Evolutionary conservation across 2,888 invertebrate genomes (phyloP).

Genomic region (Heliconius erato): DNA sequence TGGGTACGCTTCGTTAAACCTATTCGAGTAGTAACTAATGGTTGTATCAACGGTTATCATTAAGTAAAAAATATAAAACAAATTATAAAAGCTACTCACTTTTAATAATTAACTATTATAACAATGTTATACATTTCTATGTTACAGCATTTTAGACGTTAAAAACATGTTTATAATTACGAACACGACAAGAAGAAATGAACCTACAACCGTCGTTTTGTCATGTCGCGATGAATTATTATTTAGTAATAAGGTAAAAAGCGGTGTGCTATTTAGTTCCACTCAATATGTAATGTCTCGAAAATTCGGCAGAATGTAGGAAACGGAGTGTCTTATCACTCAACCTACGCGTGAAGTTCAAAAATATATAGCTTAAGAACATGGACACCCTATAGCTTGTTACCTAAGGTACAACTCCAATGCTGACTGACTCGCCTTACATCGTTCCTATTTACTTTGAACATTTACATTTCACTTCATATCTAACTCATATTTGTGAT

Average conservation of each 20-base stretch:
- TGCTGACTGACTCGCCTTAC: conserved; percentile 21
- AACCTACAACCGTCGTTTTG: no score
- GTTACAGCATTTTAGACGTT: neutral
- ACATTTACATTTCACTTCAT: neutral
- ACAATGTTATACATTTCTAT: neutral
- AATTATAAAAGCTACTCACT: neutral
- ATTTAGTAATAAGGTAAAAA: no score
- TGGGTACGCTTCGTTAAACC: conserved; percentile 55
- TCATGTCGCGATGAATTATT: no score
- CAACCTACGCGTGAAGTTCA: neutral
- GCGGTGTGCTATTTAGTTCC: no score
- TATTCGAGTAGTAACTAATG: conserved; percentile 56
- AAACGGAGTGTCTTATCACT: no score
- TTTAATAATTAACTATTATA: no score
- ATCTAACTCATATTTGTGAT: conserved; percentile 18
- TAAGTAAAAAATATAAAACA: neutral
- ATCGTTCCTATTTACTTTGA: conserved; percentile 32
- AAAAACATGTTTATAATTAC: neutral
- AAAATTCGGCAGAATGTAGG: no score
- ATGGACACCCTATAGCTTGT: conserved; percentile 1
- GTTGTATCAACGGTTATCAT: conserved; percentile 38
- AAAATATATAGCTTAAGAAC: neutral
- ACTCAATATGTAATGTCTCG: no score
- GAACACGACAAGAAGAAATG: no score
- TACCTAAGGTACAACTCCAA: conserved; percentile 23